These are phyloP conservation scores for Cinara cedri DNA, from an alignment of 2,888 invertebrate genomes.

Conservation along the genomic window DNA sequence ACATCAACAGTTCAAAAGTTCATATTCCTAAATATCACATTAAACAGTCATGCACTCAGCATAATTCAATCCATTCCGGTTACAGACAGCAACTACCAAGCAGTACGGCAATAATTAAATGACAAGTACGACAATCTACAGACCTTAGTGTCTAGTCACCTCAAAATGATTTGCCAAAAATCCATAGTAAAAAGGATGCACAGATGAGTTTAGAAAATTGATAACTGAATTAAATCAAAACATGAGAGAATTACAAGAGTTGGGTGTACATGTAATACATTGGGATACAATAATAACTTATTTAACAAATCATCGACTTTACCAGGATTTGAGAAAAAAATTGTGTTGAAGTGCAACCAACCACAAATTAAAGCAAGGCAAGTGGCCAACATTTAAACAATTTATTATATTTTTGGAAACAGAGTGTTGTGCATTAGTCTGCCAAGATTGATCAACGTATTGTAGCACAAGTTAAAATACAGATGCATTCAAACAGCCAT, in stretches of 20 bases:
- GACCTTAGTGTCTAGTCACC: background rate
- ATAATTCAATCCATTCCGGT: background rate
- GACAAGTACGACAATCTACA: background rate
- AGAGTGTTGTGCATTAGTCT: background rate
- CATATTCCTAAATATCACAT: background rate
- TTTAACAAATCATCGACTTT: too few species aligned
- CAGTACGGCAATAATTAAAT: too few species aligned
- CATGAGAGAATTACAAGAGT: too few species aligned
- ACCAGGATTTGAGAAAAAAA: background rate
- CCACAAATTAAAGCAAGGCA: background rate
- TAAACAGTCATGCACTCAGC: slow-evolving; percentile 1
- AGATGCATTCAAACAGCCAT: too few species aligned
- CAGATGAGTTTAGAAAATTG: background rate
- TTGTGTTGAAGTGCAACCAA: background rate
- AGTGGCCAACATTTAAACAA: background rate
- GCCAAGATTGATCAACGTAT: too few species aligned
- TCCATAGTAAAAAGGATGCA: too few species aligned
- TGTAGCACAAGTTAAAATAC: too few species aligned
- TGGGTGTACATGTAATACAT: background rate
- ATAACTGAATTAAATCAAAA: slow-evolving; percentile 4
- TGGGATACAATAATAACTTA: slow-evolving; percentile 3
- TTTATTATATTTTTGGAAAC: slow-evolving; percentile 1
- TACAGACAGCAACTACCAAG: background rate
- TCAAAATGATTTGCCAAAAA: too few species aligned
- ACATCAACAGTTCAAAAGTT: background rate